phyloP scores from a whole-genome alignment of 2,113 vertebrate species.

The Crocuta crocuta region DNA sequence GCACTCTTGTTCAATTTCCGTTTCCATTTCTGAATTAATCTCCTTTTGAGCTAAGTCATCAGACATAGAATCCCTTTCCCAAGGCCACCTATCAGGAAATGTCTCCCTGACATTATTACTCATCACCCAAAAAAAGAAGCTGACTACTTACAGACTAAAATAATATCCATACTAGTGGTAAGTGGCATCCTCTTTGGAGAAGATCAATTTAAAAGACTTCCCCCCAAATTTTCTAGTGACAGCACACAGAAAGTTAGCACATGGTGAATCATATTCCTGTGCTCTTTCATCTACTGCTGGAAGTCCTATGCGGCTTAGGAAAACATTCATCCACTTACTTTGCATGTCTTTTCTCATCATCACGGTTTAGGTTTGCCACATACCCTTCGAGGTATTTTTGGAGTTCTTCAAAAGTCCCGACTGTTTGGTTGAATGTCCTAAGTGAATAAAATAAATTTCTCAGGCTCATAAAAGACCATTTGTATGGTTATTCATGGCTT shows the following conservation, averaged over 20 bases:
- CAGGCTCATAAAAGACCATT: background rate
- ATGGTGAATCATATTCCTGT: background rate
- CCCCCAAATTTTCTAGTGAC: background rate
- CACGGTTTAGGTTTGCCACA: constrained; percentile 91
- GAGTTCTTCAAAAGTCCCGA: constrained; percentile 96
- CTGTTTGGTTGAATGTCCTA: constrained; percentile 96
- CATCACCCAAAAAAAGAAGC: background rate
- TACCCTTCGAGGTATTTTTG: constrained; percentile 94
- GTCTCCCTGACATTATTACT: background rate
- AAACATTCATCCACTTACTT: constrained; percentile 84
- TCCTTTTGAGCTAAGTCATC: background rate
- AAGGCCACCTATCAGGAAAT: background rate
- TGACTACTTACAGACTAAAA: background rate
- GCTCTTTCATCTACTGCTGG: background rate
- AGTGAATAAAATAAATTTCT: constrained; percentile 37
- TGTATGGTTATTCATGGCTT: background rate
- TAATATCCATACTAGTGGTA: background rate
- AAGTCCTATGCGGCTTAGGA: background rate
- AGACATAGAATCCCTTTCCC: background rate
- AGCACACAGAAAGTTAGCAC: background rate
- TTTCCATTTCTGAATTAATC: background rate
- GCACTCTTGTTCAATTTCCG: background rate
- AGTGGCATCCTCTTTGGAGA: background rate
- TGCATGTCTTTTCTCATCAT: constrained; percentile 91
- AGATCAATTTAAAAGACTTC: background rate